phyloP scores from a whole-genome alignment of 2,113 vertebrate genomes.

The Marcusenius ussheri region DNA sequence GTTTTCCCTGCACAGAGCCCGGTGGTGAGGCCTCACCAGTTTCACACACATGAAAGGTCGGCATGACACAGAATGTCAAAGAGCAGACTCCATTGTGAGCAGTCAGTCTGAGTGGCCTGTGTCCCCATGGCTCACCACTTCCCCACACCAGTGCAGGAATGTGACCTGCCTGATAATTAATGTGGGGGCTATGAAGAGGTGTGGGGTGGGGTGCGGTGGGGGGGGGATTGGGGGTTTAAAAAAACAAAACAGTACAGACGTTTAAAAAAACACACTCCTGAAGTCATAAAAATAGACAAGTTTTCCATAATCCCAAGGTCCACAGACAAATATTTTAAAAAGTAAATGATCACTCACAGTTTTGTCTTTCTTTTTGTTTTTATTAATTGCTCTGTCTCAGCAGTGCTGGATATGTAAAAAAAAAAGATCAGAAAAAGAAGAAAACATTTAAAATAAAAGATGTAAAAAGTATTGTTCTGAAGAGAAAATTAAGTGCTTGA shows the following conservation, averaged over 20 bases:
- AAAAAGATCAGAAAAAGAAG: not conserved
- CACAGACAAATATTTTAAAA: not conserved
- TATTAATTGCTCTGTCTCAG: not conserved
- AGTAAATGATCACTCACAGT: not conserved
- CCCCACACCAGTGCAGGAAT: conserved; percentile 8
- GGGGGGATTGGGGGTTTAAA: not conserved
- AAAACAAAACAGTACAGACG: not conserved
- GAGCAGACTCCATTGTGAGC: conserved; percentile 5
- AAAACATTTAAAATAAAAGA: conserved; percentile 11
- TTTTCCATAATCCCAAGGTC: not conserved
- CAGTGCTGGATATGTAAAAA: conserved; percentile 2
- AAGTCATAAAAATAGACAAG: not conserved
- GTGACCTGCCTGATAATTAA: conserved; percentile 21
- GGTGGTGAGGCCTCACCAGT: not conserved
- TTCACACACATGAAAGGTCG: conserved; percentile 21
- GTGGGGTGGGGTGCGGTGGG: not conserved
- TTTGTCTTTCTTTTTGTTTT: conserved; percentile 10
- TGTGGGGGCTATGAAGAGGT: not conserved
- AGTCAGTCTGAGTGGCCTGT: conserved; percentile 3
- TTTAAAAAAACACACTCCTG: not conserved
- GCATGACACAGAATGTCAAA: conserved; percentile 17
- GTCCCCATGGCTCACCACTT: conserved; percentile 5
- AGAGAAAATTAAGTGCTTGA: conserved; percentile 26
- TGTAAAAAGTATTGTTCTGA: not conserved
- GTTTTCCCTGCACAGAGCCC: not conserved